Percentiles rank a stretch among this genome's conserved stretches.
Evolutionary conservation across 2,888 invertebrate genomes (phyloP).

Genomic region (Nomada ferruginata): DNA sequence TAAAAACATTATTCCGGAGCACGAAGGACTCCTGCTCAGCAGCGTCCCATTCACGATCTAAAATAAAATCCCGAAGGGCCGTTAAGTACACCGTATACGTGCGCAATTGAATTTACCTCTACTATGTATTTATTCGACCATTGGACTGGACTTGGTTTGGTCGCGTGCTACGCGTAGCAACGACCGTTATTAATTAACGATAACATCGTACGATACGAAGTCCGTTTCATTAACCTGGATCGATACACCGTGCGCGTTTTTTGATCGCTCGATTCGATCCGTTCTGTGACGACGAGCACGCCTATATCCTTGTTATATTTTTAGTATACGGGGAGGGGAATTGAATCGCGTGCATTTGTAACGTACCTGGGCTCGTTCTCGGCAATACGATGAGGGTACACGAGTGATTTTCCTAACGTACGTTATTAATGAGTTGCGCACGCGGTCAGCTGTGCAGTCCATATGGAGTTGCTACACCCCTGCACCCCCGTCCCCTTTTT

Average conservation of each 20-base stretch:
- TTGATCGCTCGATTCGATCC: constrained; percentile 37
- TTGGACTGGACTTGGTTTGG: background rate
- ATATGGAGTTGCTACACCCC: constrained; percentile 72
- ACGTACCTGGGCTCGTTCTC: constrained; percentile 59
- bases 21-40: background rate
- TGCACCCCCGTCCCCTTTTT: constrained; percentile 68
- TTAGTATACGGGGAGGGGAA: constrained; percentile 10
- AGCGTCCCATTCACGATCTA: background rate
- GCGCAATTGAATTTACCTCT: background rate
- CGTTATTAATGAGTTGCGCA: constrained; percentile 82
- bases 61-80: background rate
- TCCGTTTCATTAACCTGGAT: constrained; percentile 46
- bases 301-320: background rate
- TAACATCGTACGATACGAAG: constrained; percentile 45
- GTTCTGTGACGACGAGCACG: background rate
- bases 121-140: background rate
- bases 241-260: constrained; percentile 32
- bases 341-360: constrained; percentile 46
- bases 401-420: constrained; percentile 78
- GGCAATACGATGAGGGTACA: constrained; percentile 59
- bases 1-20: background rate
- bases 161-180: constrained; percentile 44
- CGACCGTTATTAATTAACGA: constrained; percentile 47
- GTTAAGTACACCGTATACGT: background rate
- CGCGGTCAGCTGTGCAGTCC: constrained; percentile 81